These are phyloP conservation scores for Piprites chloris DNA, from an alignment of 2,113 vertebrate genomes.

Conservation along the genomic window DNA sequence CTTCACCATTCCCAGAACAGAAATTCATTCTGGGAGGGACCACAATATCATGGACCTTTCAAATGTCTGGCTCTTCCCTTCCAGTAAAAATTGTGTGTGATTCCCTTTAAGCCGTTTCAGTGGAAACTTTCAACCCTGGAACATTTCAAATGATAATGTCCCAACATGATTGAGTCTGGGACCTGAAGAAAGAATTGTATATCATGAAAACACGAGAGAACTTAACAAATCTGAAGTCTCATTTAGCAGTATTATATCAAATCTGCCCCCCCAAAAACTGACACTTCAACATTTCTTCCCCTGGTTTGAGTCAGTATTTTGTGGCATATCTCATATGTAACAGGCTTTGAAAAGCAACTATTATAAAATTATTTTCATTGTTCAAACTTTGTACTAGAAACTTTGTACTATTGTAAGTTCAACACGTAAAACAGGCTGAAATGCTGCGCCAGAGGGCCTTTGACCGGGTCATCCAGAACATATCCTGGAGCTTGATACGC, in stretches of 20 bases:
- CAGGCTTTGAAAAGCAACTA: not conserved
- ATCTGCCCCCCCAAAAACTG: not conserved
- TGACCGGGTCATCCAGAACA: slow-evolving; percentile 33
- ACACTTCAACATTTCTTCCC: not conserved
- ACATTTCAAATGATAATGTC: not conserved
- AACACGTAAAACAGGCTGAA: not conserved
- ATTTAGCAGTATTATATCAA: not conserved
- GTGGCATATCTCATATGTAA: not conserved
- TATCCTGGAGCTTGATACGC: slow-evolving; percentile 8
- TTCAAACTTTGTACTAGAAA: not conserved
- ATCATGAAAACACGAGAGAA: not conserved
- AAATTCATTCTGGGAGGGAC: not conserved
- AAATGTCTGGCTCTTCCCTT: not conserved
- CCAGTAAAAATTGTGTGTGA: not conserved
- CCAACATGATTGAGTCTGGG: not conserved
- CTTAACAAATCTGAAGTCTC: not conserved
- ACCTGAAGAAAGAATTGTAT: not conserved
- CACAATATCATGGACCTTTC: not conserved
- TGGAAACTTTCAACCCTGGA: no score
- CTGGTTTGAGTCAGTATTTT: not conserved
- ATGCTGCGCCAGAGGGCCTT: slow-evolving; percentile 11
- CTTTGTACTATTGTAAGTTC: not conserved
- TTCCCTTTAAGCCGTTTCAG: not conserved
- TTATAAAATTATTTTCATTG: not conserved
- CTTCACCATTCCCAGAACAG: not conserved